Conservation (phyloP, 1,140 invertebrate genomes). For the Atta cephalotes region DNA sequence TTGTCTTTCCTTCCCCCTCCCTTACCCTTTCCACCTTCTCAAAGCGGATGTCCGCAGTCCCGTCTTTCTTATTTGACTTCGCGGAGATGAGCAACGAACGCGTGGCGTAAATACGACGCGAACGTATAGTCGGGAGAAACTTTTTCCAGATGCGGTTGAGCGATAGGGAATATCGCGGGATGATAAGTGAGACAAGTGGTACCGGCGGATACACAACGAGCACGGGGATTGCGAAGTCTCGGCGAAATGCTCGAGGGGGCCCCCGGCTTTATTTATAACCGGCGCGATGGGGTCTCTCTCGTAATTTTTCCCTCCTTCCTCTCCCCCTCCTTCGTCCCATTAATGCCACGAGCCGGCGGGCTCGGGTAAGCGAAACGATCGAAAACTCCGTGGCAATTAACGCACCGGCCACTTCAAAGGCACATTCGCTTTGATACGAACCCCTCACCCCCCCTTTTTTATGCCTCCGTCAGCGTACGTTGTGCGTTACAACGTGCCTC, state of each 20-base stretch:
- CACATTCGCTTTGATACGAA: conserved; percentile 36
- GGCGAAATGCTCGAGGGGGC: conserved; percentile 55
- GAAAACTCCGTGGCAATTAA: conserved; percentile 58
- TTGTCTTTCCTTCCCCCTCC: neutral
- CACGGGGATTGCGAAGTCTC: conserved; percentile 55
- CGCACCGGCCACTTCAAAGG: conserved; percentile 59
- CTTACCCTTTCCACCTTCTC: neutral
- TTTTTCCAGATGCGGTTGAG: conserved; percentile 60
- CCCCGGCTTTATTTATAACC: conserved; percentile 59
- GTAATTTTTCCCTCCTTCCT: neutral
- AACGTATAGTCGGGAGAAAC: conserved; percentile 15
- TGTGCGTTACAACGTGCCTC: neutral
- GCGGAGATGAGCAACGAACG: conserved; percentile 39
- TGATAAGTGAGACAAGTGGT: conserved; percentile 63
- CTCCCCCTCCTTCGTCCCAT: conserved; percentile 11
- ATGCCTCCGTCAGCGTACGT: neutral
- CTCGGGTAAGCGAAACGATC: conserved; percentile 45
- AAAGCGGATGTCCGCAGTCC: conserved; percentile 48
- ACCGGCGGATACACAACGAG: conserved; percentile 44
- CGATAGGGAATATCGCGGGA: conserved; percentile 49
- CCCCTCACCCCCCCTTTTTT: neutral
- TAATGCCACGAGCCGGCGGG: conserved; percentile 49
- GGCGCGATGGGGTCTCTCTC: conserved; percentile 18
- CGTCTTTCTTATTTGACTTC: conserved; percentile 36
- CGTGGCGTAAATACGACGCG: conserved; percentile 49